Base-by-base conservation (phyloP, 2,113 vertebrate species). In the Silurus glanis region DNA sequence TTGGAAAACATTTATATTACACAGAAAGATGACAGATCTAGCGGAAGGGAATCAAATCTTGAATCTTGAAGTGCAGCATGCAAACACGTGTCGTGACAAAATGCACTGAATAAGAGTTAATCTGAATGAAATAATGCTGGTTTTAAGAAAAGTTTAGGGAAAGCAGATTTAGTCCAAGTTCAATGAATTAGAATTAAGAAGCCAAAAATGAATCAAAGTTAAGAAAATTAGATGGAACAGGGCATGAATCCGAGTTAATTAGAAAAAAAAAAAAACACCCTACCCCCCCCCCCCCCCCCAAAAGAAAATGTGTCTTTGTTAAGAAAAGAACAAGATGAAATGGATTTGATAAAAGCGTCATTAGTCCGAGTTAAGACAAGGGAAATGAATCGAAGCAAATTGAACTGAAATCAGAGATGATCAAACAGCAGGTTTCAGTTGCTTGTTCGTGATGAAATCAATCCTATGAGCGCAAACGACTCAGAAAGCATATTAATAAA, bases 1-100 rank as follows among this genome's bases (percentile, higher is more conserved):
- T 82, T 61, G 76, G 51, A 58, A 74, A 19, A 56, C 51, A 53
- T 83, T n/a, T 64, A 58, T 37, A 66, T 64, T 71, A 9, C 59
- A 56, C 91, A 85, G 83, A 89, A 89, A 85, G 90, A 92, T 92
- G 91, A 93, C 91, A 93, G 91, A 93, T 92, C 91, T 89, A 76
- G 91, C 89, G 69, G 91, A 90, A 90, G 90, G 87, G 89, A 87
- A 84, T 80, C 85, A 88, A 92, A 91, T 86, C 84, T 85, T 17
- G 56, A 84, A 91, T 59, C 80, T 61, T 37, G 28, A 75, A 83
- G 62, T 7, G 83, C 83, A 49, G 88, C 92, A 90, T 92, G 91
- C 89, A 80, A 81, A 91, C 85, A 85, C 78, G 82, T 72, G 82
- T 17, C 56, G 45, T 8, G 9, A 45, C 78, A 37, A 80, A 59